Percentiles rank a stretch among this genome's conserved stretches.
These are phyloP conservation scores for Galleria mellonella DNA, from an alignment of 1,140 invertebrate species.

Conservation along the genomic window DNA sequence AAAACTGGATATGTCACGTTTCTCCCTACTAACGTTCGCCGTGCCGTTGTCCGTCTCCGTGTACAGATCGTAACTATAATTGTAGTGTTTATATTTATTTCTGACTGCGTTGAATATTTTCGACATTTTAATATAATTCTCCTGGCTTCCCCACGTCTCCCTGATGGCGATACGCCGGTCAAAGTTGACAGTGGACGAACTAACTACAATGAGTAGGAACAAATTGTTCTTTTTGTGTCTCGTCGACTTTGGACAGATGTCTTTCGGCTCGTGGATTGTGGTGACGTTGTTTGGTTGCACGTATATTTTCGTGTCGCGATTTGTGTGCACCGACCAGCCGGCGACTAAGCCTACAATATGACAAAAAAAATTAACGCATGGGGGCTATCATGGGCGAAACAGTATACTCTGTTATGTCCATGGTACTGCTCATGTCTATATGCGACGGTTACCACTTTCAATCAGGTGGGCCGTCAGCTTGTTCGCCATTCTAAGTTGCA, in stretches of 20 bases:
- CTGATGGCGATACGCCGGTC: conserved; percentile 81
- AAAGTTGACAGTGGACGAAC: conserved; percentile 81
- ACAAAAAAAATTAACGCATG: neutral
- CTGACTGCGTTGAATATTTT: conserved; percentile 35
- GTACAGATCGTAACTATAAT: conserved; percentile 53
- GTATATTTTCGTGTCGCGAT: conserved; percentile 81
- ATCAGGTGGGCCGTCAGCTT: no score
- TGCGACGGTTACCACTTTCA: no score
- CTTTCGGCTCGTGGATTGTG: conserved; percentile 77
- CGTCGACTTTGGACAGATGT: conserved; percentile 73
- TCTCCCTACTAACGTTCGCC: conserved; percentile 28
- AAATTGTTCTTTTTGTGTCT: conserved; percentile 42
- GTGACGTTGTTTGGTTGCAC: conserved; percentile 82
- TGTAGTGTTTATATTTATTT: conserved; percentile 51
- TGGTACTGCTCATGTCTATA: no score
- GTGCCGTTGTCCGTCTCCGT: conserved; percentile 17
- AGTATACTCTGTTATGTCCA: no score
- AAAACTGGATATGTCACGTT: conserved; percentile 42
- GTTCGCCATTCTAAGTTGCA: no score
- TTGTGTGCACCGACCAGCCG: conserved; percentile 84
- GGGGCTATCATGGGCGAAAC: no score
- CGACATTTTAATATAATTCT: conserved; percentile 62
- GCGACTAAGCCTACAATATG: conserved; percentile 75
- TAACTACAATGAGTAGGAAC: conserved; percentile 84
- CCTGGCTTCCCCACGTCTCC: conserved; percentile 86